Percentiles rank a stretch among this genome's conserved stretches.
phyloP scores from a whole-genome alignment of 1,140 invertebrate species.

The Caenorhabditis brenneri region DNA sequence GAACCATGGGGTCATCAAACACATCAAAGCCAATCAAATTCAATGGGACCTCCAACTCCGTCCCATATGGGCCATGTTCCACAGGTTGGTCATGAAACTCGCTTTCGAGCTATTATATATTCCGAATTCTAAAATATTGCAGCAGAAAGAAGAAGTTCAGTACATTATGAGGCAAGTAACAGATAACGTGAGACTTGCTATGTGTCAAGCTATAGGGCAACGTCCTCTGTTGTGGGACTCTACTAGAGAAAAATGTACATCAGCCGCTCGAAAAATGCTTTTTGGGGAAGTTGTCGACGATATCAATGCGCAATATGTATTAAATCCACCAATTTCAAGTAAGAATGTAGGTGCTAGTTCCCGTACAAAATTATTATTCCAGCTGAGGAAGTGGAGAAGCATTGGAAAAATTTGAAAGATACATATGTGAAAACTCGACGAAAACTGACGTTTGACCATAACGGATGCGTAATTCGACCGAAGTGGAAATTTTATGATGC shows the following conservation, averaged over 20 bases:
- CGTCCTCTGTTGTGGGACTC: constrained; percentile 23
- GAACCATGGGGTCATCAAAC: neutral
- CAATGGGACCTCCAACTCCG: neutral
- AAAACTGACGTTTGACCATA: constrained; percentile 23
- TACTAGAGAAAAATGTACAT: constrained; percentile 18
- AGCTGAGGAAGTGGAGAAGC: constrained; percentile 46
- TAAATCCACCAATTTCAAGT: constrained; percentile 10
- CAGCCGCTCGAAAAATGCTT: neutral
- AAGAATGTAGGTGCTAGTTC: neutral
- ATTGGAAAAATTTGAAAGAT: constrained; percentile 48
- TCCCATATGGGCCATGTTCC: neutral
- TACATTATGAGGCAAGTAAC: constrained; percentile 20
- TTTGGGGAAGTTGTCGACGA: constrained; percentile 24
- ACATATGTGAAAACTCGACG: constrained; percentile 36
- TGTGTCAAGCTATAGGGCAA: constrained; percentile 14
- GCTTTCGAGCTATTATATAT: too few species aligned
- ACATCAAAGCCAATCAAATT: constrained; percentile 12
- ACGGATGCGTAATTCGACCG: constrained; percentile 13
- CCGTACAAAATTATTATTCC: neutral
- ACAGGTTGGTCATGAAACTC: neutral
- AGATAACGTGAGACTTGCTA: constrained; percentile 23
- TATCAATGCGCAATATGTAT: neutral
- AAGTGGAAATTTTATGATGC: constrained; percentile 38
- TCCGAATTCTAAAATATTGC: too few species aligned
- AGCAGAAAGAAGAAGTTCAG: neutral